A percentile compares a stretch with the other conserved stretches of the same genome.
Conservation (phyloP, 2,113 vertebrate species). For the Pipra filicauda region DNA sequence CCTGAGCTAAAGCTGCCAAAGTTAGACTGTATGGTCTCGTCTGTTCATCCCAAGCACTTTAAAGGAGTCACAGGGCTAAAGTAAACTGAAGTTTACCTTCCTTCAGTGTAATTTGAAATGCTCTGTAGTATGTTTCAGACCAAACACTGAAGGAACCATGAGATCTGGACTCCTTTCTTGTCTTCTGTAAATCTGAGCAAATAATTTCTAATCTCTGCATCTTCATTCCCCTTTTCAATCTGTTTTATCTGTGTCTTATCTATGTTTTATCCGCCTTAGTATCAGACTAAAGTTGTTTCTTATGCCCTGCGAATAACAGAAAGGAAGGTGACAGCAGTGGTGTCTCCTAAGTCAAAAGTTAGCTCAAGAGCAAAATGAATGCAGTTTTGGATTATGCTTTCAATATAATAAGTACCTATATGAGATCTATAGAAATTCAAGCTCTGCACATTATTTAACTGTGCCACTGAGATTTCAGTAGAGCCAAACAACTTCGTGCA, state of each 20-base stretch:
- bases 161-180: neutral
- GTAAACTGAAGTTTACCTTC: neutral
- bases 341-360: neutral
- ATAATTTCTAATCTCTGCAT: neutral
- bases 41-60: neutral
- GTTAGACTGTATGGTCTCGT: neutral
- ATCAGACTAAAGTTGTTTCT: neutral
- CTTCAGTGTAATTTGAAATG: neutral
- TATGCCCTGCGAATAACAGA: neutral
- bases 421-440: neutral
- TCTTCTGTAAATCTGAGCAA: neutral
- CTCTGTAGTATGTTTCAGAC: neutral
- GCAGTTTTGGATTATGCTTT: neutral
- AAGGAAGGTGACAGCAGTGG: neutral
- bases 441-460: neutral
- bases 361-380: neutral
- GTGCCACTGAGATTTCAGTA: neutral
- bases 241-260: neutral
- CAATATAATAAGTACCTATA: neutral
- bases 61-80: neutral
- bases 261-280: neutral
- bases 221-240: neutral
- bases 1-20: neutral
- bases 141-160: neutral
- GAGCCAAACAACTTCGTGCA: neutral